Base-by-base conservation (phyloP, 2,113 vertebrate genomes). In the Entomyzon cyanotis region DNA sequence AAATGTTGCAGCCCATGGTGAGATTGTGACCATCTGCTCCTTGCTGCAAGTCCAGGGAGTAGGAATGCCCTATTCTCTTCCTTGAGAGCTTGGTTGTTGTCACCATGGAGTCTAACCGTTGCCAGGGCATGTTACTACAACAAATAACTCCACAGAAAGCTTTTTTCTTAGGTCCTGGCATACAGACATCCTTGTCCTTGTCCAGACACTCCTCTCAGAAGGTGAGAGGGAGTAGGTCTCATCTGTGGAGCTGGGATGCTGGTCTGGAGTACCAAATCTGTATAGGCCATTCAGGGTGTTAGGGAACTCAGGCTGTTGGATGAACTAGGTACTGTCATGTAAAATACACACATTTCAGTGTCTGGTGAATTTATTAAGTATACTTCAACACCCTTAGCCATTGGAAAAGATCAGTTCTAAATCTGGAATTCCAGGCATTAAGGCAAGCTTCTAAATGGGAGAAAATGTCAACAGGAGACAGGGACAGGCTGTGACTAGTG, bases 71-170 rank as follows among this genome's bases (percentile, higher is more conserved):
- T 41, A 5, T 15, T 77, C 63, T 73, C 49, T 94, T 94, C 68
- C n/a, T 39, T 47, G 64, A 41, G 73, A 91, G 50, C 25, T 50
- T 60, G 85, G 58, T 73, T 6, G 7, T 52, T 70, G 53, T 96
- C 91, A 63, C 93, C 68, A 39, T 68, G 78, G 94, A 74, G 56
- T 79, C 58, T 64, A 71, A 79, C 75, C 19, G 97, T 97, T 95
- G 82, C 95, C 79, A 78, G 85, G 93, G 89, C 50, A 85, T 92
- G 97, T 98, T 98, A 95, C 97, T 96, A 98, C 94, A 98, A 97
- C 97, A 98, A 97, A 97, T 84, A 50, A 30, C 67, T 76, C 87
- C 82, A 93, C 59, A 68, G 35, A 59, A 94, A 68, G 59, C 52
- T 82, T 95, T 68, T 42, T 95, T 65, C 73, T 68, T 47, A 12